Evolutionary conservation across 1,140 invertebrate genomes (phyloP).

Genomic region (Cotesia glomerata): DNA sequence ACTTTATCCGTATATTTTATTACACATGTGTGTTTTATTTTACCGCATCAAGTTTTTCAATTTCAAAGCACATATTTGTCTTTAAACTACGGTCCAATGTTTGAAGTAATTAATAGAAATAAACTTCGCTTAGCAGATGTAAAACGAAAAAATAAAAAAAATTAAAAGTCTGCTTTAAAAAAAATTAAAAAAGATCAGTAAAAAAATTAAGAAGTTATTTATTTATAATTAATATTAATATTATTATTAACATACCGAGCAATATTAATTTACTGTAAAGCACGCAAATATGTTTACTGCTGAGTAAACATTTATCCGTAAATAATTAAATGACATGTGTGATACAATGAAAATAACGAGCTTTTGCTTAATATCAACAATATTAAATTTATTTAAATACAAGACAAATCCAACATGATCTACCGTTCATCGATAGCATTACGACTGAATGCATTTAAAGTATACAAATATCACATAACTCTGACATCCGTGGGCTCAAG

Average conservation of each 20-base stretch:
- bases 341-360: background rate
- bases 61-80: background rate
- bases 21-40: background rate
- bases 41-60: background rate
- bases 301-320: background rate
- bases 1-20: background rate
- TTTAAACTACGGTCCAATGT: background rate
- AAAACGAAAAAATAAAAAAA: too few relatives aligned
- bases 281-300: too few relatives aligned
- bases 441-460: background rate
- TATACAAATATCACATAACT: background rate
- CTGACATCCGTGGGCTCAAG: conserved; percentile 13
- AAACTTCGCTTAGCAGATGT: too few relatives aligned
- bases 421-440: background rate
- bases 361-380: conserved; percentile 7
- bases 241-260: too few relatives aligned
- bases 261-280: too few relatives aligned
- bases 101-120: too few relatives aligned
- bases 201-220: too few relatives aligned
- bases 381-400: background rate
- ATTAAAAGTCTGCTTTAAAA: too few relatives aligned
- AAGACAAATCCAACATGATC: background rate
- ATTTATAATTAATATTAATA: too few relatives aligned
- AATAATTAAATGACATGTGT: background rate
- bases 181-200: too few relatives aligned